phyloP scores from a whole-genome alignment of 2,113 vertebrate genomes.

The Eleginops maclovinus region DNA sequence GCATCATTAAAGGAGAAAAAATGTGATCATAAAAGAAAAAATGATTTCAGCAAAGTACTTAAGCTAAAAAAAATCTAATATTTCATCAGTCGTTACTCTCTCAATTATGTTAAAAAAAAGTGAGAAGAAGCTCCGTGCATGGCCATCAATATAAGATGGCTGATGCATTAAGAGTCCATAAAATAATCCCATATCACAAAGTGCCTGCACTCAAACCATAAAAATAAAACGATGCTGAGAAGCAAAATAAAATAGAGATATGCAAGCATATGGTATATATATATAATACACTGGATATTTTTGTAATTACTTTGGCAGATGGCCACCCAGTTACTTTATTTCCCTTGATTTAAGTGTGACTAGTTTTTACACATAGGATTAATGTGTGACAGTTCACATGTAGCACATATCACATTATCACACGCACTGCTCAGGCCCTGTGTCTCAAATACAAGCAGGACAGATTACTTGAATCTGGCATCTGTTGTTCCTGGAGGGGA shows the following conservation, averaged over 20 bases:
- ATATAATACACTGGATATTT: slow-evolving; percentile 16
- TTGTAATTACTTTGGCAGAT: slow-evolving; percentile 44
- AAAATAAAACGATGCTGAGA: slow-evolving; percentile 49
- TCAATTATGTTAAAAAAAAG: slow-evolving; percentile 1
- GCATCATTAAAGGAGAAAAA: slow-evolving; percentile 52
- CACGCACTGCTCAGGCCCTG: slow-evolving; percentile 12
- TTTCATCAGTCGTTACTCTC: slow-evolving; percentile 36
- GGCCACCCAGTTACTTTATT: slow-evolving; percentile 62
- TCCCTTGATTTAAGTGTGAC: slow-evolving; percentile 33
- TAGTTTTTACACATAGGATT: slow-evolving; percentile 36
- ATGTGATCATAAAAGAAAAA: slow-evolving; percentile 51
- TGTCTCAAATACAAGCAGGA: slow-evolving; percentile 29
- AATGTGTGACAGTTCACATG: slow-evolving; percentile 56
- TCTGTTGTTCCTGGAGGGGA: slow-evolving; percentile 13
- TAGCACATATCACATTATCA: slow-evolving; percentile 17
- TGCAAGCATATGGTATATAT: slow-evolving; percentile 42
- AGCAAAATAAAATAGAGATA: slow-evolving; percentile 51
- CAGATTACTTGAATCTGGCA: slow-evolving; percentile 10
- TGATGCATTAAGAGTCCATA: slow-evolving; percentile 67
- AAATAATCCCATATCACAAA: slow-evolving; percentile 54
- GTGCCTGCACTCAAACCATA: slow-evolving; percentile 62
- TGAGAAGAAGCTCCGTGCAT: slow-evolving; percentile 1
- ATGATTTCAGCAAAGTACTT: slow-evolving; percentile 47
- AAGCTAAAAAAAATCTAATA: slow-evolving; percentile 28
- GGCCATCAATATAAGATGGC: slow-evolving; percentile 56